Conservation (phyloP, 2,888 invertebrate genomes). For the Drosophila barbarae region DNA sequence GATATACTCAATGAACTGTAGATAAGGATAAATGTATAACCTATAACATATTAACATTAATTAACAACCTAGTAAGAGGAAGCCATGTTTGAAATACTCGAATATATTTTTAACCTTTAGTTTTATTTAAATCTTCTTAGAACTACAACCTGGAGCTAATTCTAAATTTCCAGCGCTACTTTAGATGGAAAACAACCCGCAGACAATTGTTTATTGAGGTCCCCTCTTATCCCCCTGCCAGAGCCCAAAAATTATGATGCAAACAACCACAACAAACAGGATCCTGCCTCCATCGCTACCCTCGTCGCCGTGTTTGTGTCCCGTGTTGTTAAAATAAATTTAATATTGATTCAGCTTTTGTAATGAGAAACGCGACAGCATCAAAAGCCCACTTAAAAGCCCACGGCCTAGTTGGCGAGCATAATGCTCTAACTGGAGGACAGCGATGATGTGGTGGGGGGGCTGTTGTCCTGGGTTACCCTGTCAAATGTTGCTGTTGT, state of each 20-base stretch:
- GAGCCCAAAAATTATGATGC: constrained; percentile 50
- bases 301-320: constrained; percentile 5
- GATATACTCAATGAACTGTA: neutral
- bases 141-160: constrained; percentile 1
- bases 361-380: constrained; percentile 69
- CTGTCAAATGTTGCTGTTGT: constrained; percentile 62
- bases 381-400: constrained; percentile 57
- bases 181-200: constrained; percentile 11
- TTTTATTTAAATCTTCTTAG: too few relatives aligned
- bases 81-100: too few relatives aligned
- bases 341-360: constrained; percentile 74
- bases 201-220: constrained; percentile 37
- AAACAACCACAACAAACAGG: constrained; percentile 59
- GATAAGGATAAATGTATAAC: neutral
- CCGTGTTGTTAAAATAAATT: constrained; percentile 63
- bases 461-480: constrained; percentile 48
- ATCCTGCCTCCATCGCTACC: neutral
- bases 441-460: too few relatives aligned
- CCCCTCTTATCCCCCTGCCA: constrained; percentile 1
- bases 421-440: constrained; percentile 18
- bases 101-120: too few relatives aligned
- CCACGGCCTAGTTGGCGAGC: constrained; percentile 56
- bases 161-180: constrained; percentile 40
- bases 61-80: too few relatives aligned
- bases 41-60: neutral